Percentiles rank a stretch among this genome's conserved stretches.
phyloP scores from a whole-genome alignment of 2,888 invertebrate species.

The Notodonta ziczac region DNA sequence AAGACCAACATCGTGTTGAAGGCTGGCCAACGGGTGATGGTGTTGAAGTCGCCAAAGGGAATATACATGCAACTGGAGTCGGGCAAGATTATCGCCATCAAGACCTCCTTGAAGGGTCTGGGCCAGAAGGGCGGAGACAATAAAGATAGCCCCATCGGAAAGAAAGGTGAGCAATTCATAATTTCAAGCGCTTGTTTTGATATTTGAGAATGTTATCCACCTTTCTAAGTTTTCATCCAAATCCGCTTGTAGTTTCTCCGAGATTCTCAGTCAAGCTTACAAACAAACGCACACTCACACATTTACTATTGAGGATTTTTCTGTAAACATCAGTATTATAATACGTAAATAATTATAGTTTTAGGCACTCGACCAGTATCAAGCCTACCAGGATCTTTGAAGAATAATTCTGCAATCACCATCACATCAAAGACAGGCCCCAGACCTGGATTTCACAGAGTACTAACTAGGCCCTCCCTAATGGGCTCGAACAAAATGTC shows the following conservation, averaged over 20 bases:
- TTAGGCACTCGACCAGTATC: conserved; percentile 67
- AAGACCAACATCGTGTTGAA: conserved; percentile 95
- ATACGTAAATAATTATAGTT: conserved; percentile 51
- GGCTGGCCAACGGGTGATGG: conserved; percentile 97
- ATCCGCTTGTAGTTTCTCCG: no score
- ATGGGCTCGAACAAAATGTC: conserved; percentile 65
- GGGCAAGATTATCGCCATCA: conserved; percentile 97
- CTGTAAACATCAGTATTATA: neutral
- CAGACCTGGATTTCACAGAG: conserved; percentile 67
- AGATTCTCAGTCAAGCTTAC: no score
- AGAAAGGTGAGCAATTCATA: conserved; percentile 63
- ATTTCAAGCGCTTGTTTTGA: neutral
- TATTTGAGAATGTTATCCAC: no score
- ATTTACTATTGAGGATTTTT: no score
- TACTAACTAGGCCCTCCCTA: conserved; percentile 64
- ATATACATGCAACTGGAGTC: conserved; percentile 98
- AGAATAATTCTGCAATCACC: conserved; percentile 86
- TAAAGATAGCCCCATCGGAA: conserved; percentile 72
- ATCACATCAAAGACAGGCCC: conserved; percentile 81
- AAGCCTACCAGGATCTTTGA: conserved; percentile 79
- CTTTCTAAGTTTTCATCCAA: no score
- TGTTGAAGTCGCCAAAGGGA: conserved; percentile 97
- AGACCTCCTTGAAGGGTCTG: conserved; percentile 89
- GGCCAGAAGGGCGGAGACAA: conserved; percentile 74
- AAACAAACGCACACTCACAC: no score